These are phyloP conservation scores for Eupithecia subfuscata DNA, from an alignment of 2,888 invertebrate species.

Conservation along the genomic window DNA sequence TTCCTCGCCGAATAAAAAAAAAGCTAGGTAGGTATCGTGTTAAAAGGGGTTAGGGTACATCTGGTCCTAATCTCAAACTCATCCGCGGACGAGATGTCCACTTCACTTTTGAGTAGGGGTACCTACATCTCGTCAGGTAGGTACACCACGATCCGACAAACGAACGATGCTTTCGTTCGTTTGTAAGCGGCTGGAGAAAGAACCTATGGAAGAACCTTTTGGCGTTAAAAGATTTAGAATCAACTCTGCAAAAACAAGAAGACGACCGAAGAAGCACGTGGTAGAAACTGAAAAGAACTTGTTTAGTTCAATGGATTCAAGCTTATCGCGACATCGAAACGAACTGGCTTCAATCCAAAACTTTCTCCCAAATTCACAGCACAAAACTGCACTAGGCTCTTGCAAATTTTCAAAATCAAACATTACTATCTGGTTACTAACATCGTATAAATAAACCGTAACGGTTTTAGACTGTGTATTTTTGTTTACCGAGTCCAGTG, in stretches of 20 bases:
- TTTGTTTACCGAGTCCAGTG: constrained; percentile 39
- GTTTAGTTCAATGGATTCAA: constrained; percentile 65
- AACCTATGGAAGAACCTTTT: neutral
- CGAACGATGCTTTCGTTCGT: neutral
- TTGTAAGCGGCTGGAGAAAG: neutral
- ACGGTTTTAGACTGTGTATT: constrained; percentile 29
- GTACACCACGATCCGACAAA: neutral
- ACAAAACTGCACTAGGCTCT: constrained; percentile 52
- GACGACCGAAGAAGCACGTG: constrained; percentile 26
- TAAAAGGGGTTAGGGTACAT: no score
- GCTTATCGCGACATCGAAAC: constrained; percentile 43
- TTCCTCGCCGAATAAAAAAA: no score
- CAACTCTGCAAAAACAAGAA: constrained; percentile 28
- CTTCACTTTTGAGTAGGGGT: no score
- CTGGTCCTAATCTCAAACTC: no score
- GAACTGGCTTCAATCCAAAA: constrained; percentile 72
- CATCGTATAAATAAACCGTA: constrained; percentile 35
- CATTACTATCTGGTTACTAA: constrained; percentile 40
- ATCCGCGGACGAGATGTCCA: no score
- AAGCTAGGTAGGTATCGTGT: no score
- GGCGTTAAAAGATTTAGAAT: neutral
- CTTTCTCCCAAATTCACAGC: constrained; percentile 71
- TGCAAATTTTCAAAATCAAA: constrained; percentile 40
- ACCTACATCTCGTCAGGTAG: no score
- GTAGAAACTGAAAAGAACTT: constrained; percentile 54